Base-by-base conservation (phyloP, 2,888 invertebrate genomes). In the Leptinotarsa haldemani region DNA sequence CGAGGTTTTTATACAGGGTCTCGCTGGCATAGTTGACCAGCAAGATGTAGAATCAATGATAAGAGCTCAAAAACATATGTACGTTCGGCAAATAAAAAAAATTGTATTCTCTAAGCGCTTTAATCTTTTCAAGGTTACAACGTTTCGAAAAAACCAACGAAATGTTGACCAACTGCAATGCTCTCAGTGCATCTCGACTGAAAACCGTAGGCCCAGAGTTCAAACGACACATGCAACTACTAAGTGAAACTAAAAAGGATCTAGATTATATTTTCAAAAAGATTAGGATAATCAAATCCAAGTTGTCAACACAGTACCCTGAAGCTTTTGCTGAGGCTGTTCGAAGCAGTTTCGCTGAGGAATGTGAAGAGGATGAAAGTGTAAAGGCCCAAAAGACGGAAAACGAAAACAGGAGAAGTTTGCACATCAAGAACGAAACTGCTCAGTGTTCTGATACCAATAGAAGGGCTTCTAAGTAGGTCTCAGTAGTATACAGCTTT, bases 131-230 rank as follows among this genome's bases (percentile, higher is more conserved):
- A 84, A 97, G 97, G 96, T 87, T 99, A 40, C 95, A 96, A 83
- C 91, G 98, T 71, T 99, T 98, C 88, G 99, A 99, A 85, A 99
- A 99, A 87, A 99, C 99, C 0, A 99, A 99, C 84, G 99, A 99
- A 89, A 99, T 99, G 99, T 88, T 99, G 47, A 94, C 96, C 13
- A 99, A 98, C 86, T 98, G 98, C 86, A 98, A 98, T 87, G 94
- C 96, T 20, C 87, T 99, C n/a, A 97, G 98, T 1, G 93, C 95
- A 3, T 94, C 94, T 77, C 91, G 99, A 15, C 91, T 97, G 70
- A 95, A 96, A 83, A 92, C 92, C 22, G 97, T 97, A 0, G 93
- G 92, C 12, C 92, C 92, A 0, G 98, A 99, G 84, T 97, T 98
- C 82, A 96, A 95, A 83, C 94, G 94, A 80, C 97, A 98, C 85